These are phyloP conservation scores for Lasioglossum leucozonium DNA, from an alignment of 2,888 invertebrate species.

Conservation along the genomic window DNA sequence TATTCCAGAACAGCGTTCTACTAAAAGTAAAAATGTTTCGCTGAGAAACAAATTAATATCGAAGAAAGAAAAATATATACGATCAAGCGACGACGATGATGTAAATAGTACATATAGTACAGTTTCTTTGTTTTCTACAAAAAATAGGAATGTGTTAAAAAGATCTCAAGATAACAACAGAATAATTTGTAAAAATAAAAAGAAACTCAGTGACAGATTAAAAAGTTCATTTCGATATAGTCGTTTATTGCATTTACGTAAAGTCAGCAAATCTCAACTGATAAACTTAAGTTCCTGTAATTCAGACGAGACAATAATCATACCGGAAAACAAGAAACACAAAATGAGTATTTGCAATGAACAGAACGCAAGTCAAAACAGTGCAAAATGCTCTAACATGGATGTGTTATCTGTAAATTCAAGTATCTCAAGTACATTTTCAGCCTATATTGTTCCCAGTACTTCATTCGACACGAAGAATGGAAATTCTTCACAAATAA, in stretches of 20 bases:
- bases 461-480: too few species aligned
- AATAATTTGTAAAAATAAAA: background rate
- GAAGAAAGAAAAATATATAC: too few species aligned
- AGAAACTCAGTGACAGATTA: background rate
- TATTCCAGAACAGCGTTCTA: background rate
- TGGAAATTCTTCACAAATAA: background rate
- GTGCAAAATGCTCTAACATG: too few species aligned
- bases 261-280: background rate
- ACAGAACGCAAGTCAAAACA: background rate
- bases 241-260: rapidly evolving
- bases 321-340: background rate
- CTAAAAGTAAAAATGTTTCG: background rate
- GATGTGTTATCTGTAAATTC: background rate
- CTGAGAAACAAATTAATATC: background rate
- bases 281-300: background rate
- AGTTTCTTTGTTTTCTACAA: background rate
- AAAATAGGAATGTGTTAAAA: too few species aligned
- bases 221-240: background rate
- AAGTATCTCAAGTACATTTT: background rate
- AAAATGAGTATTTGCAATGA: too few species aligned
- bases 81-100: background rate
- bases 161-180: background rate
- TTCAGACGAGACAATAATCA: background rate
- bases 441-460: background rate
- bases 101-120: conserved; percentile 3